Base-by-base conservation (phyloP, 2,888 invertebrate species). In the Caenorhabditis sp. region DNA sequence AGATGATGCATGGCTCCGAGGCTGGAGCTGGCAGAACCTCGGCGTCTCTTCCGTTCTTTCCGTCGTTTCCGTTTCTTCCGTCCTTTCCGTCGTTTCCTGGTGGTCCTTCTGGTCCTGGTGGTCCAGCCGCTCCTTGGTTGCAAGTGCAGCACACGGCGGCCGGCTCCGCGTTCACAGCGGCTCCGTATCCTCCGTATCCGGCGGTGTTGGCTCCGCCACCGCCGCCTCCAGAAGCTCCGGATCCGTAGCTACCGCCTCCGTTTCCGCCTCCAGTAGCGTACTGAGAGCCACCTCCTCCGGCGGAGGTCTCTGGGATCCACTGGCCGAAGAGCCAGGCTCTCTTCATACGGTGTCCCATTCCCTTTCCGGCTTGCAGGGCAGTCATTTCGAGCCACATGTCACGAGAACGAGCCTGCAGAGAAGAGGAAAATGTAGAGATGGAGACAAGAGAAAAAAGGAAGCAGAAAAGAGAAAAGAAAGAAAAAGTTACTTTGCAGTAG, bases 341-440 rank as follows among this genome's bases (percentile, higher is more conserved):
- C 81, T 83, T 83, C 81, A 80, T 80, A 62, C 85, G 71, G 70
- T 82, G 81, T 43, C 63, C 74, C 71, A 83, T 75, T 59, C 83
- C 83, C 68, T 83, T 83, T 58, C 85, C 85, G 58, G 85, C 85
- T 76, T 85, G 85, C 15, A 85, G 82, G 30, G 83, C 85, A n/a
- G 83, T 83, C 85, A 85, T 85, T 79, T 85, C 85, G 52, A 85
- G 81, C 85, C 85, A 85, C 85, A 85, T 85, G 46, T 85, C 85
- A 58, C 85, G 82, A 61, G 85, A 82, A 26, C 85, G 81, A 53
- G 85, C 82, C 84, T 84, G 56, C 2, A 78, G 58, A 65, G 37
- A 48, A 56, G 11, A 30, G 7, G 27, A 48, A 17, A 24, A 22
- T 24, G 15, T 39, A 26, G 17, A 20, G 5, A 39, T n/a, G 30